Conservation (phyloP, 2,113 vertebrate genomes). For the Platysternon megacephalum region DNA sequence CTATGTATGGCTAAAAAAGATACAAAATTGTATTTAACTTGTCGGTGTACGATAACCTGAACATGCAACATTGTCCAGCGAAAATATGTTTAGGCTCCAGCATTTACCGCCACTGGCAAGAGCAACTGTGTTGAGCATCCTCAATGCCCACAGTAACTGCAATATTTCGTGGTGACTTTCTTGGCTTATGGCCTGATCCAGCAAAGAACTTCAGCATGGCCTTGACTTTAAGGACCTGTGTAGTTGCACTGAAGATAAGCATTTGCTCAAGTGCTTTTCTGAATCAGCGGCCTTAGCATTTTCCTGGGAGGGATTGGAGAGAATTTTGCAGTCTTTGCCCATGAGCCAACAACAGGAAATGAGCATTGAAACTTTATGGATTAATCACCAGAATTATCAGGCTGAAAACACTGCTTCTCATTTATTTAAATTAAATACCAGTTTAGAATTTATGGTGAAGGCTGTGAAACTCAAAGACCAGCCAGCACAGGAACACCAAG, state of each 20-base stretch:
- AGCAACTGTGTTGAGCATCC: background rate
- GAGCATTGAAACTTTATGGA: background rate
- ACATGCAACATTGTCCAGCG: accelerated
- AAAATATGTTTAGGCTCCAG: accelerated
- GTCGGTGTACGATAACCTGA: background rate
- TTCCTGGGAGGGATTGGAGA: background rate
- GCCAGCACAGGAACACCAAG: background rate
- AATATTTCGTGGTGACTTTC: background rate
- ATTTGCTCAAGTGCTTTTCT: background rate
- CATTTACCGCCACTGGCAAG: background rate
- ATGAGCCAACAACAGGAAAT: accelerated
- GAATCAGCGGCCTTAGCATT: background rate
- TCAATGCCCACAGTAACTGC: background rate
- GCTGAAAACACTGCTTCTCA: no score
- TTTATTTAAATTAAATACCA: accelerated
- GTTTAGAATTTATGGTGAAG: background rate
- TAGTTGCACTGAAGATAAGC: background rate
- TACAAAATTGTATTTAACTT: slow-evolving; percentile 21
- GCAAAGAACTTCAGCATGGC: background rate
- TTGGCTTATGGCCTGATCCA: background rate
- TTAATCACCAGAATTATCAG: background rate
- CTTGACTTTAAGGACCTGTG: background rate
- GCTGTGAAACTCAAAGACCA: background rate
- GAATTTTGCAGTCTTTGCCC: background rate
- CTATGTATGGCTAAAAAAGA: slow-evolving; percentile 87